A percentile compares a stretch with the other conserved stretches of the same genome.
Conservation (phyloP, 1,140 invertebrate genomes). For the Cotesia chilonis region DNA sequence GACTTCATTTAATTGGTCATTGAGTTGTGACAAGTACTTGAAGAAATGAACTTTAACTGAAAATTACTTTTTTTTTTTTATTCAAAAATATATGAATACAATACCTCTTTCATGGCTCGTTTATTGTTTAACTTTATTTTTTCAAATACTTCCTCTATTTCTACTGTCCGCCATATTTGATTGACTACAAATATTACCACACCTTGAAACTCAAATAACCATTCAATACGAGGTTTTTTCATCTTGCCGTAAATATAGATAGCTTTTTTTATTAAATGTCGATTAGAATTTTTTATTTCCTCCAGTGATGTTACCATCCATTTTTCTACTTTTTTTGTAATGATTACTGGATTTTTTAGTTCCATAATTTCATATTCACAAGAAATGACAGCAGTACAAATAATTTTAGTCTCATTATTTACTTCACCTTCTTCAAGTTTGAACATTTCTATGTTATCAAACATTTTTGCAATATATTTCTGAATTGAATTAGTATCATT, state of each 20-base stretch:
- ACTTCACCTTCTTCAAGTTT: constrained; percentile 64
- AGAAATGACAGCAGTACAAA: constrained; percentile 84
- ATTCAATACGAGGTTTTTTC: constrained; percentile 72
- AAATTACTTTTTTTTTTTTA: neutral
- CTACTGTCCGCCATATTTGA: constrained; percentile 93
- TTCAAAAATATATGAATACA: neutral
- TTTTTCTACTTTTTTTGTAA: constrained; percentile 79
- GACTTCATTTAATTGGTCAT: constrained; percentile 84
- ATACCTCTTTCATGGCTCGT: constrained; percentile 84
- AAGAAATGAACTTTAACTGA: constrained; percentile 15
- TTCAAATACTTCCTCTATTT: constrained; percentile 87
- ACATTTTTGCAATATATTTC: constrained; percentile 95
- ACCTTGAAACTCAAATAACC: constrained; percentile 89
- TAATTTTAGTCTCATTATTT: constrained; percentile 68
- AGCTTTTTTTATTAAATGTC: constrained; percentile 87
- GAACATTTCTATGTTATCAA: constrained; percentile 85
- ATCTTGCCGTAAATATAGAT: constrained; percentile 85
- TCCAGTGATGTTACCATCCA: constrained; percentile 87
- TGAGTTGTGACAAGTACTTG: constrained; percentile 78
- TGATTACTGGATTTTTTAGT: constrained; percentile 71
- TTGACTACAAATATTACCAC: constrained; percentile 87
- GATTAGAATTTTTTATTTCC: constrained; percentile 86
- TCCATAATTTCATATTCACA: constrained; percentile 88
- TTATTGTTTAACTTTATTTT: constrained; percentile 81
- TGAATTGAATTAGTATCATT: constrained; percentile 82